Conservation (phyloP, 1,140 invertebrate species). For the Euborellia annulipes region DNA sequence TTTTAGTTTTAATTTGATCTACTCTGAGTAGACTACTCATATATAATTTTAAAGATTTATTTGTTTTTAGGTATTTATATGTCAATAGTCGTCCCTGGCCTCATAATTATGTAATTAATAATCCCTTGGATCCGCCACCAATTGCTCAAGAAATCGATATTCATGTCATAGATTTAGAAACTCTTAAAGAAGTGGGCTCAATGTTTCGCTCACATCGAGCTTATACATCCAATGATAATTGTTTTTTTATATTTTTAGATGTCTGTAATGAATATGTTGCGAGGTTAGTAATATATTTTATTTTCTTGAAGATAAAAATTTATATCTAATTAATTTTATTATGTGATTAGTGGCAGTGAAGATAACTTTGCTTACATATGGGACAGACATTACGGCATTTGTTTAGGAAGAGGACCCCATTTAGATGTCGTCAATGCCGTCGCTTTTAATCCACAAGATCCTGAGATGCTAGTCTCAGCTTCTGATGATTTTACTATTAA, state of each 20-base stretch:
- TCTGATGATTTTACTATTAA: conserved; percentile 73
- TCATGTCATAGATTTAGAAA: conserved; percentile 71
- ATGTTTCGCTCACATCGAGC: conserved; percentile 74
- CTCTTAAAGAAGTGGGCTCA: conserved; percentile 60
- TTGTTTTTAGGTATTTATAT: conserved; percentile 52
- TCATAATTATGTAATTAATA: conserved; percentile 54
- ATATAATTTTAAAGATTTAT: background rate
- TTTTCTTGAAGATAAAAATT: background rate
- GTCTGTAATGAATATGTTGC: conserved; percentile 74
- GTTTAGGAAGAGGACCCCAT: conserved; percentile 61
- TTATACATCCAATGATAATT: conserved; percentile 75
- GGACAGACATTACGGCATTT: conserved; percentile 73
- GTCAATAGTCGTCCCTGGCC: conserved; percentile 81
- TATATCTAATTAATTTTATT: background rate
- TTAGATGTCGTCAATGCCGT: conserved; percentile 74
- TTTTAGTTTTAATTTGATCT: conserved; percentile 5
- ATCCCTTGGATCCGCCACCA: conserved; percentile 66
- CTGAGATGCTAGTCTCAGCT: conserved; percentile 71
- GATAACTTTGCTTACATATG: conserved; percentile 73
- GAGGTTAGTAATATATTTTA: conserved; percentile 38
- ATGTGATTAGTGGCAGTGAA: conserved; percentile 58
- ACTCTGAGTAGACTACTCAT: conserved; percentile 5
- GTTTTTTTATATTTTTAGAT: conserved; percentile 80
- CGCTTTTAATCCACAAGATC: conserved; percentile 68
- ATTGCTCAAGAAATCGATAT: conserved; percentile 87